These are phyloP conservation scores for Macquaria australasica DNA, from an alignment of 2,113 vertebrate genomes.

Conservation along the genomic window DNA sequence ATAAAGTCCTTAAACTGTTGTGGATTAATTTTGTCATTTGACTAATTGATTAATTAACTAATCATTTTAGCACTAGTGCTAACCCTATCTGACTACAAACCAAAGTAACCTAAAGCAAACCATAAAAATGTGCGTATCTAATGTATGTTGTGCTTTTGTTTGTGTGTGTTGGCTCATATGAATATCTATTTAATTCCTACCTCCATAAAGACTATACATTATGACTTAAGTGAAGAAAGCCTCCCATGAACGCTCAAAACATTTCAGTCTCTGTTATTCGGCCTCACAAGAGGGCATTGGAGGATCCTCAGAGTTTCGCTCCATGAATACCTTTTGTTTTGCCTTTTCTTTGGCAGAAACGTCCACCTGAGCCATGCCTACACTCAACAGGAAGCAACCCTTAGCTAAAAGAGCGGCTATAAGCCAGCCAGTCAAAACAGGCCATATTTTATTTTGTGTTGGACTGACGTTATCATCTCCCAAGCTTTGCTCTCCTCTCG, in stretches of 20 bases:
- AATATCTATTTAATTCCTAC: slow-evolving; percentile 32
- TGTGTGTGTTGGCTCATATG: slow-evolving; percentile 26
- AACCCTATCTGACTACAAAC: not conserved
- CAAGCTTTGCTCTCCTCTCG: slow-evolving; percentile 68
- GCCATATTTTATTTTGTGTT: slow-evolving; percentile 74
- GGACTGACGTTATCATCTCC: slow-evolving; percentile 69
- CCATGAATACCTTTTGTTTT: slow-evolving; percentile 66
- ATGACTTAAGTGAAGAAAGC: slow-evolving; percentile 8
- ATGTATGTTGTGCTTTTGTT: not conserved
- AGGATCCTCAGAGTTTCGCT: slow-evolving; percentile 46
- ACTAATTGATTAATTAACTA: too few species aligned
- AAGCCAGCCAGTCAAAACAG: slow-evolving; percentile 79
- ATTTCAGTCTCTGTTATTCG: slow-evolving; percentile 46
- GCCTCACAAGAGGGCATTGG: slow-evolving; percentile 29
- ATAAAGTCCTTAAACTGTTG: not conserved
- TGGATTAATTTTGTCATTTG: not conserved
- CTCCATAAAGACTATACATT: slow-evolving; percentile 26
- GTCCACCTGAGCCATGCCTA: slow-evolving; percentile 57
- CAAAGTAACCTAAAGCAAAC: slow-evolving; percentile 10
- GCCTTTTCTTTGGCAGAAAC: slow-evolving; percentile 63
- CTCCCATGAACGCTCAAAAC: slow-evolving; percentile 35
- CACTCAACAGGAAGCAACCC: slow-evolving; percentile 73
- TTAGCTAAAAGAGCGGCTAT: slow-evolving; percentile 62
- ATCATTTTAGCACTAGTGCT: not conserved
- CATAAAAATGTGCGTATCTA: not conserved